Percentiles rank a stretch among this genome's conserved stretches.
Evolutionary conservation across 2,888 invertebrate genomes (phyloP).

Genomic region (Balanococcus diminutus): DNA sequence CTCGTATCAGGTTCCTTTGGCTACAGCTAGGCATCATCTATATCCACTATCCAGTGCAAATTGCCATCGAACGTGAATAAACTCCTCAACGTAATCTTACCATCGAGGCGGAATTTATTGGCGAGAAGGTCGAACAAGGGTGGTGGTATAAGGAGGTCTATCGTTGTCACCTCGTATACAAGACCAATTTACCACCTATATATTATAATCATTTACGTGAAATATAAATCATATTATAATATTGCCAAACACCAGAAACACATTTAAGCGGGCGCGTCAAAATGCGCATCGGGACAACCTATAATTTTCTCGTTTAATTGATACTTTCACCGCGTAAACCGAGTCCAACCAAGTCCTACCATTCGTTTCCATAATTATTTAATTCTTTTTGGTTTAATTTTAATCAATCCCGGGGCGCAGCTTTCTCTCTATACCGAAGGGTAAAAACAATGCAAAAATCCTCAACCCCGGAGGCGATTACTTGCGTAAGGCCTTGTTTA

Average conservation of each 20-base stretch:
- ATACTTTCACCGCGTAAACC: neutral
- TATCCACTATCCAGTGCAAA: too few species aligned
- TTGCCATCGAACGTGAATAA: conserved; percentile 12
- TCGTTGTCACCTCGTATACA: neutral
- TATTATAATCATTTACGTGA: neutral
- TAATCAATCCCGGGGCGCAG: neutral
- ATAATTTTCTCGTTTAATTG: neutral
- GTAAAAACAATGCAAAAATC: neutral
- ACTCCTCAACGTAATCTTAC: neutral
- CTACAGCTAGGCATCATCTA: neutral
- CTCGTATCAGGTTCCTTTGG: conserved; percentile 13
- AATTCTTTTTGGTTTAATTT: neutral
- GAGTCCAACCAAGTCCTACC: neutral
- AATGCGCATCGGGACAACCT: neutral
- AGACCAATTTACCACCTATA: neutral
- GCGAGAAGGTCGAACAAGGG: neutral
- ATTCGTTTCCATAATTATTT: neutral
- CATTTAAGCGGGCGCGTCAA: neutral
- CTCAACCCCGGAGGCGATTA: neutral
- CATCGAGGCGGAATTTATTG: neutral
- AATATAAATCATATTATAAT: neutral
- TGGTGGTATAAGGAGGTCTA: neutral
- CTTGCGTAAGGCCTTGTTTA: neutral
- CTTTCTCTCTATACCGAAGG: conserved; percentile 5
- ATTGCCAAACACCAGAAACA: neutral